A percentile compares a stretch with the other conserved stretches of the same genome.
Conservation (phyloP, 2,113 vertebrate species). For the Tychaedon coryphoeus region DNA sequence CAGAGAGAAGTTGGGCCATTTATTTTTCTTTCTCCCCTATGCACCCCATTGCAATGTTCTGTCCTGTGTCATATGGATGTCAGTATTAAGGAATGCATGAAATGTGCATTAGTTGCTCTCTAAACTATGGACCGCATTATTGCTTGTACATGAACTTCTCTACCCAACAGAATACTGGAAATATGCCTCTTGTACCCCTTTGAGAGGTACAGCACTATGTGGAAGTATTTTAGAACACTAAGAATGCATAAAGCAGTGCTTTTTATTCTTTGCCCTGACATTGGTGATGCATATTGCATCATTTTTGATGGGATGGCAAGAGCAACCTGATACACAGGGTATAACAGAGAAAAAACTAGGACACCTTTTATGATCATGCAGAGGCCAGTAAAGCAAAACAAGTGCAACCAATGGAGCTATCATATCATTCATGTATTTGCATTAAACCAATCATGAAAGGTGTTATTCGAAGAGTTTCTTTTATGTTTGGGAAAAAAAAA, state of each 20-base stretch:
- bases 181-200: background rate
- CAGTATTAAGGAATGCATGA: conserved; percentile 25
- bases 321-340: background rate
- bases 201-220: background rate
- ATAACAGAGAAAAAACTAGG: background rate
- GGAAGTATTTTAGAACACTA: background rate
- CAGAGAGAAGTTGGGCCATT: background rate
- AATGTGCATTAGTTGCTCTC: background rate
- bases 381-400: background rate
- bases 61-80: background rate
- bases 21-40: conserved; percentile 2
- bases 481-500: background rate
- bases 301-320: background rate
- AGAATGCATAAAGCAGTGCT: background rate
- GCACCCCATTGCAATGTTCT: background rate
- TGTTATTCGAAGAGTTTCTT: background rate
- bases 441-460: background rate
- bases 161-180: background rate
- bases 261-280: background rate
- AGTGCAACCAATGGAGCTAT: background rate
- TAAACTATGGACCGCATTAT: background rate
- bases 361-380: background rate
- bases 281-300: background rate
- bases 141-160: background rate
- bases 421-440: background rate